phyloP scores from a whole-genome alignment of 1,140 invertebrate genomes.

The Sipha flava region DNA sequence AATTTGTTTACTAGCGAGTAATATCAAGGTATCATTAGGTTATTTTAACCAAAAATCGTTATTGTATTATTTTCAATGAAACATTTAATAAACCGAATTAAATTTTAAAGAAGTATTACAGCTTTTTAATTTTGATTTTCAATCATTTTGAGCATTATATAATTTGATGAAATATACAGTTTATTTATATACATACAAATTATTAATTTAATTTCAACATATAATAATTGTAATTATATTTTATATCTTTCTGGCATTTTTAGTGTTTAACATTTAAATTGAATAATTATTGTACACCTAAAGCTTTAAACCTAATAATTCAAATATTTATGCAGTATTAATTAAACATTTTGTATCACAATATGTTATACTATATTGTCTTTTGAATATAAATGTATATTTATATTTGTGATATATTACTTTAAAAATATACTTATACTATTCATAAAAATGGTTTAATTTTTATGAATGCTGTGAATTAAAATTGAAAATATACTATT shows the following conservation, averaged over 20 bases:
- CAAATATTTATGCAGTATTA: neutral
- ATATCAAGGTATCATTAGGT: neutral
- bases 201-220: neutral
- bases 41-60: neutral
- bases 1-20: neutral
- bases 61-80: neutral
- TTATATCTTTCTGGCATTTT: neutral
- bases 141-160: no score
- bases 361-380: neutral
- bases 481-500: neutral
- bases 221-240: neutral
- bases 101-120: neutral
- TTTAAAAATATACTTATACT: conserved; percentile 4
- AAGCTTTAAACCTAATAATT: neutral
- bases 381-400: neutral
- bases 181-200: neutral
- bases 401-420: conserved; percentile 1
- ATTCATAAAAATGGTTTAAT: neutral
- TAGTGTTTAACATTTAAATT: neutral
- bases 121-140: neutral
- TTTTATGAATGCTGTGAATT: neutral
- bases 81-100: neutral
- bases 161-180: neutral
- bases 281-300: neutral
- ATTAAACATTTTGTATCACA: neutral